A percentile compares a stretch with the other conserved stretches of the same genome.
Conservation (phyloP, 2,113 vertebrate species). For the Pygathrix nemaeus region DNA sequence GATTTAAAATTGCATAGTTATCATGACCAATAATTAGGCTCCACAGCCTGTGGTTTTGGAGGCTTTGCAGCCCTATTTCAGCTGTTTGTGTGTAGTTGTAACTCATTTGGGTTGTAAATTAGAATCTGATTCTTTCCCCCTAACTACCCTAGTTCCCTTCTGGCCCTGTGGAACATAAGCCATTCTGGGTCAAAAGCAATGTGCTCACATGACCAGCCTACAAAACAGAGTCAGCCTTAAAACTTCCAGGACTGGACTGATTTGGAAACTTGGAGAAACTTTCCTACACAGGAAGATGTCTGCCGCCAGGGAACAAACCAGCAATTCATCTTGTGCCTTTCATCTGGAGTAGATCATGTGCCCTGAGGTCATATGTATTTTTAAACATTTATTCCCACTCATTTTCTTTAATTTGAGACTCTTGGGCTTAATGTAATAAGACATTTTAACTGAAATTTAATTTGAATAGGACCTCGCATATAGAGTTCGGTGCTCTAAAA, state of each 20-base stretch:
- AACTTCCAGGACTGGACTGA: neutral
- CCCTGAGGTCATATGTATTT: neutral
- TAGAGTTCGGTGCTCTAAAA: neutral
- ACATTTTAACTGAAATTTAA: slow-evolving; percentile 42
- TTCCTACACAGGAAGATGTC: neutral
- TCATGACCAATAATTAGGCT: neutral
- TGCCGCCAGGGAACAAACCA: neutral
- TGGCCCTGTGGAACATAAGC: neutral
- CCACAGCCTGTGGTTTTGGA: neutral
- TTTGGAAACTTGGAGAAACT: neutral
- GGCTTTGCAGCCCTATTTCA: neutral
- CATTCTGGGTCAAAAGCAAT: neutral
- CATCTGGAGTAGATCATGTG: neutral
- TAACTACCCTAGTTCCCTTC: neutral
- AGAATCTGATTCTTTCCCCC: slow-evolving; percentile 16
- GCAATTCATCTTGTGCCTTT: neutral
- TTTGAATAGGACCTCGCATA: neutral
- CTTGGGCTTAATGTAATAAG: slow-evolving; percentile 11
- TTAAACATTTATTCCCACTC: neutral
- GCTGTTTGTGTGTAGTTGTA: neutral
- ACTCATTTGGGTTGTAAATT: neutral
- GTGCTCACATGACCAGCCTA: neutral
- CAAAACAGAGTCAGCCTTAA: neutral
- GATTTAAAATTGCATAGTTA: neutral
- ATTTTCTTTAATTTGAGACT: slow-evolving; percentile 36